A percentile compares a stretch with the other conserved stretches of the same genome.
These are phyloP conservation scores for Ceramica pisi DNA, from an alignment of 2,888 invertebrate species.

Conservation along the genomic window DNA sequence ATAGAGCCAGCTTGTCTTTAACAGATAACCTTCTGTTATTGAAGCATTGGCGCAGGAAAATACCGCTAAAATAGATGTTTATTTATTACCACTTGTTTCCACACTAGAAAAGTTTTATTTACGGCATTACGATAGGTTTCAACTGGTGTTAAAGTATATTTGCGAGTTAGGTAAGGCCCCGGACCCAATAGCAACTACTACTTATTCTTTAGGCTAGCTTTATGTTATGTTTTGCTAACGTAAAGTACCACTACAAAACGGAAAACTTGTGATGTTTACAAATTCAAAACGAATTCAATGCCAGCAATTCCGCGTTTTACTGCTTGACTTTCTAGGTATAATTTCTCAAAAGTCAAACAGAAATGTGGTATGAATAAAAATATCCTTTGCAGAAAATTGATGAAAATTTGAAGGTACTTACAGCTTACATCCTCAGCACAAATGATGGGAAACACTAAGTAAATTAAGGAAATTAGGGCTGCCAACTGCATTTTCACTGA, in stretches of 20 bases:
- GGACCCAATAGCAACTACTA: not conserved
- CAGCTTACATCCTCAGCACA: conserved; percentile 86
- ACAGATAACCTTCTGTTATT: not conserved
- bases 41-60: not conserved
- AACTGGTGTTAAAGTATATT: not conserved
- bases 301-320: not conserved
- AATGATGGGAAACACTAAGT: conserved; percentile 72
- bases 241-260: not conserved
- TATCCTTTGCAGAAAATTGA: not conserved
- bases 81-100: not conserved
- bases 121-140: not conserved
- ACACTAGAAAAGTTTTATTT: not conserved
- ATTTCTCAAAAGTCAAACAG: too few relatives aligned
- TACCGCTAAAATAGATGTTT: not conserved
- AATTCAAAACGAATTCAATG: conserved; percentile 18
- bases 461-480: conserved; percentile 73
- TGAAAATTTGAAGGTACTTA: conserved; percentile 68
- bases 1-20: not conserved
- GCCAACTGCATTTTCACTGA: conserved; percentile 76
- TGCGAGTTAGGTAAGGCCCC: not conserved
- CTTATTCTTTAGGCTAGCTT: not conserved
- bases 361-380: too few relatives aligned
- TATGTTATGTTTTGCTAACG: conserved; percentile 17
- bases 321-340: not conserved
- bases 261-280: conserved; percentile 23